Evolutionary conservation across 23 tunicate species (phyloP).

Genomic region (Pegea sp.): DNA sequence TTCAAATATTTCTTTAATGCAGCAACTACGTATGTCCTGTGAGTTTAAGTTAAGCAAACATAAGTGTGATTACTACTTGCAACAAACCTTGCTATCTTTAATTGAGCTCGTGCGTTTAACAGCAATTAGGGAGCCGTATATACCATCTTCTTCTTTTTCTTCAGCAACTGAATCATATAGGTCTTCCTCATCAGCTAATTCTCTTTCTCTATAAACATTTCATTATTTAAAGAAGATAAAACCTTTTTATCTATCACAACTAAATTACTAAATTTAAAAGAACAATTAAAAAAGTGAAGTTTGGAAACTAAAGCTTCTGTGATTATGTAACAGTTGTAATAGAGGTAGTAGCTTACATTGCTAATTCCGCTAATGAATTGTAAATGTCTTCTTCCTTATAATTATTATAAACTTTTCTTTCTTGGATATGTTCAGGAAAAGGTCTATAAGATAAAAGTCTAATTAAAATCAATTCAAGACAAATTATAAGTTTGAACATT

Average conservation of each 20-base stretch:
- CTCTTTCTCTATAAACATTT: constrained; percentile 26
- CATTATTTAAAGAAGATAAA: background rate
- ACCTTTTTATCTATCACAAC: background rate
- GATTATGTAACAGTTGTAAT: background rate
- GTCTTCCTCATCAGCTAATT: constrained; percentile 71
- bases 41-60: no score
- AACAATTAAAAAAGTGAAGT: background rate
- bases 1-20: constrained; percentile 62
- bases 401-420: background rate
- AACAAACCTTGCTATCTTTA: no score
- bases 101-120: no score
- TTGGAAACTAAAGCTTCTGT: background rate
- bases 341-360: constrained; percentile 16
- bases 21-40: constrained; percentile 31
- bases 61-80: no score
- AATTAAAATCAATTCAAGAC: background rate
- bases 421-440: constrained; percentile 17
- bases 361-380: constrained; percentile 48
- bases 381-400: constrained; percentile 75
- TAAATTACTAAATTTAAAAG: background rate
- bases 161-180: constrained; percentile 72
- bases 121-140: constrained; percentile 52
- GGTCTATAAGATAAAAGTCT: constrained; percentile 12
- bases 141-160: constrained; percentile 43
- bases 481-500: background rate